Percentiles rank a stretch among this genome's conserved stretches.
Conservation (phyloP, 2,888 invertebrate species). For the Itoplectis maculator region DNA sequence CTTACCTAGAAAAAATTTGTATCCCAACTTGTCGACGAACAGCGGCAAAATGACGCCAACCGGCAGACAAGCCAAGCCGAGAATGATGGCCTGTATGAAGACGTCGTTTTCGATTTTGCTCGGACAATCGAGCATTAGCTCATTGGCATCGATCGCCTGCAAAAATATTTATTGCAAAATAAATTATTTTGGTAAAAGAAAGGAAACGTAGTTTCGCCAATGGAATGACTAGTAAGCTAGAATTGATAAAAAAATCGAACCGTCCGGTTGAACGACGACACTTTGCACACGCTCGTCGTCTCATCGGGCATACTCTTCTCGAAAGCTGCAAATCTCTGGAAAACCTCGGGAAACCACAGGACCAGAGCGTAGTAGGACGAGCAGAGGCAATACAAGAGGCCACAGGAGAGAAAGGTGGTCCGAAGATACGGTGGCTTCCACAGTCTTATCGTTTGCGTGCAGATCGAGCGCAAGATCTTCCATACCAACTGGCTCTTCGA, state of each 20-base stretch:
- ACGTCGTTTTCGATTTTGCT: conserved; percentile 88
- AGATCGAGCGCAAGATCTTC: conserved; percentile 85
- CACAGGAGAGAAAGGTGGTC: conserved; percentile 90
- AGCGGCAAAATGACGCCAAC: conserved; percentile 91
- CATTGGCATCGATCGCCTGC: conserved; percentile 19
- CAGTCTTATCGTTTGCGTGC: conserved; percentile 90
- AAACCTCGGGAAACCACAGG: conserved; percentile 96
- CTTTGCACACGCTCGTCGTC: conserved; percentile 90
- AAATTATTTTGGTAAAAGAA: neutral
- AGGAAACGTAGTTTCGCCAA: no score
- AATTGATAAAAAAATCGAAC: conserved; percentile 42
- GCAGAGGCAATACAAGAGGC: conserved; percentile 92
- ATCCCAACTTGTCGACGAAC: conserved; percentile 90
- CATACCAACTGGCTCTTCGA: conserved; percentile 19
- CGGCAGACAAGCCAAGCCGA: conserved; percentile 91
- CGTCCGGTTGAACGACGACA: conserved; percentile 84
- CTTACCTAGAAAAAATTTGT: conserved; percentile 91
- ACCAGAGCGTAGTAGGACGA: conserved; percentile 95
- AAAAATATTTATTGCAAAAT: neutral
- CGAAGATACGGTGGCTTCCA: conserved; percentile 90
- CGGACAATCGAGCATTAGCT: conserved; percentile 85
- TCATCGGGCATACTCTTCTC: conserved; percentile 88
- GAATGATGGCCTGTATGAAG: conserved; percentile 90
- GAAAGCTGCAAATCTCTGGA: conserved; percentile 91
- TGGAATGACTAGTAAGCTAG: no score